Evolutionary conservation across 1,140 invertebrate species (phyloP), one percentile per base, ranked within the genome.

Genomic region (Ruditapes philippinarum): DNA sequence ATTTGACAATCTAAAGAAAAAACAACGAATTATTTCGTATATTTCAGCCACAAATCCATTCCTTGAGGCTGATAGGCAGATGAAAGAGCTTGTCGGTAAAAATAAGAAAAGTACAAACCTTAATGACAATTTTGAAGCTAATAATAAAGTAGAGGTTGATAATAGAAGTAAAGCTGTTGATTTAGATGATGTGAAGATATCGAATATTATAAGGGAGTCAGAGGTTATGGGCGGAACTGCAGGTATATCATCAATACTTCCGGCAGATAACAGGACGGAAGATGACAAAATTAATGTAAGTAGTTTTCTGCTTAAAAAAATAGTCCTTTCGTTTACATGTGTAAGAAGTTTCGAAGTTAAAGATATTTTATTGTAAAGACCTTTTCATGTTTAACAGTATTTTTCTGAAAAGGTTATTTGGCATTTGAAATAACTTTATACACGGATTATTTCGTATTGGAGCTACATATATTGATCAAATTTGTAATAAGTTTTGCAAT

Each of bases 181-280:
- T 45, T 45, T 89, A 9, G 87, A 89, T 42, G 87, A 89, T 89
- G 87, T 89, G 0, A 89, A 89, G 68, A 89, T 89, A 82, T 76
- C 87, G 22, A 89, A 89, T 36, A 89, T 89, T 19, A 62, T 89
- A 3, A 40, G 79, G 14, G 87, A 89, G 33, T 89, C 87, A 25
- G 87, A 89, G 36, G 68, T 89, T 1, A 89, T 76, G 87, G 33
- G 42, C n/a, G 87, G 85, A 36, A 70, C 74, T 0, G 28, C 74
- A n/a, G 85, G 85, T 12, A 57, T 88, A 7, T 88, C 85, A 3
- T 88, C 85, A 7, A 79, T 88, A 11, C 74, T 86, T 9, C 65
- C 36, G 5, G 7, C 33, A 38, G 65, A 70, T 7, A 70, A 36
- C 12, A 31, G 65, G 0, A 25, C 3, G 9, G 65, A 17, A 17